Percentiles rank a stretch among this genome's conserved stretches.
phyloP scores from a whole-genome alignment of 2,113 vertebrate species.

The Boulengeromyrus knoepffleri region DNA sequence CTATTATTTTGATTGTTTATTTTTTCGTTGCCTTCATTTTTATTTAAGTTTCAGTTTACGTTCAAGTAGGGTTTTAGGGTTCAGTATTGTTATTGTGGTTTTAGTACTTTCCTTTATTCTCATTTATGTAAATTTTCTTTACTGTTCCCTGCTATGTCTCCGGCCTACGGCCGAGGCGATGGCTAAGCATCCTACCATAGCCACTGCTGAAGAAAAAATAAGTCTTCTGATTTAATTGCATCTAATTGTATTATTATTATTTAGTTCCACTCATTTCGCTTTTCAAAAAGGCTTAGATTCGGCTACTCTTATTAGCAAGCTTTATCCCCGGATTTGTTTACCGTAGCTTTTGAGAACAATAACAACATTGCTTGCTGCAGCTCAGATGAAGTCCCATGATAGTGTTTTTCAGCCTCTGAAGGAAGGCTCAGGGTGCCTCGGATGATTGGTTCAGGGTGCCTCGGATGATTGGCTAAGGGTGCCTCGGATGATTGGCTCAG shows the following conservation, averaged over 20 bases:
- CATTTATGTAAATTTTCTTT: background rate
- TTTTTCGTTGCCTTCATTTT: background rate
- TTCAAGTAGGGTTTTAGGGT: background rate
- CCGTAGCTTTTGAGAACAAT: background rate
- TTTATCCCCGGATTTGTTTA: background rate
- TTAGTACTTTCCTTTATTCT: background rate
- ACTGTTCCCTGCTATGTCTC: background rate
- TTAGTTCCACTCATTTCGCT: background rate
- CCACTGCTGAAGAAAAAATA: background rate
- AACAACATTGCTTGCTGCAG: background rate
- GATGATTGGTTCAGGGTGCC: background rate
- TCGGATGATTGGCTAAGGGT: background rate
- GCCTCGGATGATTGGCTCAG: no score
- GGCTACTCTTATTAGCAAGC: background rate
- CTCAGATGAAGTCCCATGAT: background rate
- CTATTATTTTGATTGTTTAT: background rate
- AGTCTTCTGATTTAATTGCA: background rate
- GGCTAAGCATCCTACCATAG: background rate
- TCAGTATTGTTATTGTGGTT: background rate
- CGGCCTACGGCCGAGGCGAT: background rate
- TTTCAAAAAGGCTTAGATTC: background rate
- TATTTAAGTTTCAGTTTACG: background rate
- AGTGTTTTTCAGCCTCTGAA: background rate
- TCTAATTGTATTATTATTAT: background rate
- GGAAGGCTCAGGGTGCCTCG: background rate